Base-by-base conservation (phyloP, 2,888 invertebrate species). In the Tenthredo livida region DNA sequence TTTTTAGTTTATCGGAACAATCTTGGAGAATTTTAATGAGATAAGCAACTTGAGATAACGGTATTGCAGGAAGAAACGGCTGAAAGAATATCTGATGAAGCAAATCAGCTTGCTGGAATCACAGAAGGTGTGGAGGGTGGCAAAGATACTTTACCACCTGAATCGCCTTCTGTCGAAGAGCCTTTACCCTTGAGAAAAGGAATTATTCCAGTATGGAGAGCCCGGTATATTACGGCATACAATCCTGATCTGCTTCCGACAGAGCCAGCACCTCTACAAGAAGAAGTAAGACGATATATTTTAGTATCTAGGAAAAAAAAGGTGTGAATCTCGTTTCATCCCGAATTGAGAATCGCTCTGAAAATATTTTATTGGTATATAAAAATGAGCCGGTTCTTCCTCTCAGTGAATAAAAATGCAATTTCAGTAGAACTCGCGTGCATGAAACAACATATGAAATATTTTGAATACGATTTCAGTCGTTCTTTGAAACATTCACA, bases 191-290 rank as follows among this genome's bases (percentile, higher is more conserved):
- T 89, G 12, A 87, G 87, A 86, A 88, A 85, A 43, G 90, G 89
- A 7, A 84, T 93, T 25, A 93, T 96, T 86, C 94, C 95, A 77
- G 94, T 94, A 17, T 97, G 97, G 97, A 94, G 96, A 5, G 96
- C 96, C 0, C 95, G 96, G 87, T 95, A 95, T 88, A 94, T 97
- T 43, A 96, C 96, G 0, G 94, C 95, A 0, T 97, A 96, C 90
- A 95, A 96, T 93, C 95, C 95, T 2, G 96, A 97, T 77, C 94
- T 96, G 87, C 91, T 97, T 82, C 97, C 97, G 0, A 96, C 96
- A 0, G 96, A 96, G 88, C 96, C 97, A 0, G 94, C 95, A 0
- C 96, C 96, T 0, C 91, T 97, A 65, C 96, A 96, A 0, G 94
- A 91, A 70, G 86, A 90, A 87, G 92, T 92, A 87, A 84, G 86